Evolutionary conservation across 1,140 invertebrate genomes (phyloP).

Genomic region (Neocloeon triangulifer): DNA sequence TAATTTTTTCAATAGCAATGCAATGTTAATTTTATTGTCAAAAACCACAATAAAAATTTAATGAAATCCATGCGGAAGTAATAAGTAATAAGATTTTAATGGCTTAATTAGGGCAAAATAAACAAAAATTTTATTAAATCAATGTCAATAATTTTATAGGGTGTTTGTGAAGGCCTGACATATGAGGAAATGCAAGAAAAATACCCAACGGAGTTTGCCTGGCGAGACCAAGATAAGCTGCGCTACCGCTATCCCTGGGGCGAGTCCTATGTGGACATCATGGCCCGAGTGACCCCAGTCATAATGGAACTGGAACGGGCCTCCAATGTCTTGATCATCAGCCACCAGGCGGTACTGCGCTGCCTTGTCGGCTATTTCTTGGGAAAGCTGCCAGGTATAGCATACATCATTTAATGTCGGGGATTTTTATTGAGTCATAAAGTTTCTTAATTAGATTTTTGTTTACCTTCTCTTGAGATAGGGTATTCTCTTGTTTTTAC

Average conservation of each 20-base stretch:
- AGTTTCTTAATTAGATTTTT: neutral
- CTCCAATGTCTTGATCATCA: conserved; percentile 67
- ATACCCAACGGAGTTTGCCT: conserved; percentile 76
- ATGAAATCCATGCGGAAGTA: no score
- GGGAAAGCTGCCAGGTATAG: conserved; percentile 46
- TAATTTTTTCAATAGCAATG: no score
- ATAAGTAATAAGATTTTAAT: no score
- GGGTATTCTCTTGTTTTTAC: neutral
- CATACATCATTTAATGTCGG: neutral
- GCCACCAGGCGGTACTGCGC: conserved; percentile 77
- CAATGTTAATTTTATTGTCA: no score
- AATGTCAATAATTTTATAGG: no score
- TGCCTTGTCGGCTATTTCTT: conserved; percentile 80
- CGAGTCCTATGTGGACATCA: conserved; percentile 73
- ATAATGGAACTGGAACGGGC: conserved; percentile 58
- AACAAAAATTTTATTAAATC: no score
- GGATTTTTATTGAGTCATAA: conserved; percentile 2
- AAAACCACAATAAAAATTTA: no score
- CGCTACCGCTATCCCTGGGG: conserved; percentile 82
- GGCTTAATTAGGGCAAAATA: no score
- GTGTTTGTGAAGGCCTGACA: conserved; percentile 77
- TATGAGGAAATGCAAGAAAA: conserved; percentile 83
- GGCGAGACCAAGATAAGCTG: conserved; percentile 76
- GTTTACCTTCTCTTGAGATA: neutral
- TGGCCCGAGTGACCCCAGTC: conserved; percentile 60